These are phyloP conservation scores for Dynastes maya DNA, from an alignment of 2,888 invertebrate genomes.

Conservation along the genomic window DNA sequence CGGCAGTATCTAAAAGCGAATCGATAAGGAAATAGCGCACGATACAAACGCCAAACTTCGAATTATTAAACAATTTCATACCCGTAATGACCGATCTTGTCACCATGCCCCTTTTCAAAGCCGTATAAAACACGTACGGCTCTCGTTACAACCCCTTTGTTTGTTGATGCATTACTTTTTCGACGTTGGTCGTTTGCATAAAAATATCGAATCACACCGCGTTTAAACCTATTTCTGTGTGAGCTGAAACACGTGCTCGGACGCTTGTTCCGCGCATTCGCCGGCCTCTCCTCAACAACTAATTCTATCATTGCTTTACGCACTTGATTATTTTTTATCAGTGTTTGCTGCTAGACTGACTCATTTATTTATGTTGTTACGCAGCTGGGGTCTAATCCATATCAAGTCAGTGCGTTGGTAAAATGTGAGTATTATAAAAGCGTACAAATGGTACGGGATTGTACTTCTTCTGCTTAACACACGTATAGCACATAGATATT, in stretches of 20 bases:
- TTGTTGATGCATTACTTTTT: slow-evolving; percentile 17
- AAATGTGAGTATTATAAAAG: slow-evolving; percentile 41
- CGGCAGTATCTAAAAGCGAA: not conserved
- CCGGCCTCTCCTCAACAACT: slow-evolving; percentile 29
- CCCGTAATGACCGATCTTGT: not conserved
- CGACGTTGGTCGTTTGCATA: slow-evolving; percentile 5
- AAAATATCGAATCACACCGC: slow-evolving; percentile 24
- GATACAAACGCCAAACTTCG: slow-evolving; percentile 10
- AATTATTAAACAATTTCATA: slow-evolving; percentile 12
- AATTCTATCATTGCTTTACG: slow-evolving; percentile 42
- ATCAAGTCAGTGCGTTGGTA: slow-evolving; percentile 43
- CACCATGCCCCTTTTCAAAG: not conserved
- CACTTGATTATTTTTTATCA: slow-evolving; percentile 46
- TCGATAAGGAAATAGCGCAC: slow-evolving; percentile 16
- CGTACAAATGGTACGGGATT: not conserved
- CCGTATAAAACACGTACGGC: not conserved
- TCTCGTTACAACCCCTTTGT: slow-evolving; percentile 15
- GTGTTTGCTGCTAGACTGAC: slow-evolving; percentile 39
- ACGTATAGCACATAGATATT: not conserved
- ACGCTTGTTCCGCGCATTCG: slow-evolving; percentile 38
- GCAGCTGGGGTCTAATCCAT: slow-evolving; percentile 44
- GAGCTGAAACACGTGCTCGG: slow-evolving; percentile 30
- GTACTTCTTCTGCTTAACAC: slow-evolving; percentile 4
- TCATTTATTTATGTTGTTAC: slow-evolving; percentile 44
- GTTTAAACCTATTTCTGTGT: slow-evolving; percentile 35